These are phyloP conservation scores for Meteorus cinctellus DNA, from an alignment of 2,888 invertebrate species.

Conservation along the genomic window DNA sequence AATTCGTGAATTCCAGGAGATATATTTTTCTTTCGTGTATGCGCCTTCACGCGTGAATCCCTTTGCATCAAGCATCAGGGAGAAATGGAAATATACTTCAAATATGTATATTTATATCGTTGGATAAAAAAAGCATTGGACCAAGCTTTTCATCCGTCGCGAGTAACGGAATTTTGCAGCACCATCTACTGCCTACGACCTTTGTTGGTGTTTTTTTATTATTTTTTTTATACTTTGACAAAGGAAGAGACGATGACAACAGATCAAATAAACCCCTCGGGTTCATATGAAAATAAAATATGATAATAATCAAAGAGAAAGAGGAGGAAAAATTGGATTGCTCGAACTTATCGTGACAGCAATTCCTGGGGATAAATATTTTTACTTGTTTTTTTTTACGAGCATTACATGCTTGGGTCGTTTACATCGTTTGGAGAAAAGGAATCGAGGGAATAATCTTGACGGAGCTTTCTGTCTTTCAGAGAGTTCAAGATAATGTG, in stretches of 20 bases:
- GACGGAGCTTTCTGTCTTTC: too few relatives aligned
- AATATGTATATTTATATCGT: background rate
- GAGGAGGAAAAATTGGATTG: background rate
- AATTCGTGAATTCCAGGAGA: background rate
- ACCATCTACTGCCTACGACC: background rate
- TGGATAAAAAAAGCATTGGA: conserved; percentile 4
- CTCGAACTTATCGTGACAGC: too few relatives aligned
- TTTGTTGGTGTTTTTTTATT: too few relatives aligned
- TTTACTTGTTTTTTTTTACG: too few relatives aligned
- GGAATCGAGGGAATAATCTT: too few relatives aligned
- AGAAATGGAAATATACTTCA: conserved; percentile 4
- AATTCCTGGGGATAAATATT: too few relatives aligned
- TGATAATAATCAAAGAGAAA: background rate
- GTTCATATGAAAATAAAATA: background rate
- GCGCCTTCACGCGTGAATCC: conserved; percentile 36
- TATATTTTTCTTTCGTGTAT: background rate
- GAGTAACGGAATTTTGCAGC: conserved; percentile 21
- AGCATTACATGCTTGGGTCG: too few relatives aligned
- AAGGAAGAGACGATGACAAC: background rate
- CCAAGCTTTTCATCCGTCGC: conserved; percentile 26
- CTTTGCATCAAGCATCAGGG: conserved; percentile 13
- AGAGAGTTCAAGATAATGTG: too few relatives aligned
- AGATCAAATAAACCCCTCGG: background rate
- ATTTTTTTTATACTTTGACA: too few relatives aligned
- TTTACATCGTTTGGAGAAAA: too few relatives aligned